Evolutionary conservation across 2,113 vertebrate genomes (phyloP).

Genomic region (Marmota flaviventris): DNA sequence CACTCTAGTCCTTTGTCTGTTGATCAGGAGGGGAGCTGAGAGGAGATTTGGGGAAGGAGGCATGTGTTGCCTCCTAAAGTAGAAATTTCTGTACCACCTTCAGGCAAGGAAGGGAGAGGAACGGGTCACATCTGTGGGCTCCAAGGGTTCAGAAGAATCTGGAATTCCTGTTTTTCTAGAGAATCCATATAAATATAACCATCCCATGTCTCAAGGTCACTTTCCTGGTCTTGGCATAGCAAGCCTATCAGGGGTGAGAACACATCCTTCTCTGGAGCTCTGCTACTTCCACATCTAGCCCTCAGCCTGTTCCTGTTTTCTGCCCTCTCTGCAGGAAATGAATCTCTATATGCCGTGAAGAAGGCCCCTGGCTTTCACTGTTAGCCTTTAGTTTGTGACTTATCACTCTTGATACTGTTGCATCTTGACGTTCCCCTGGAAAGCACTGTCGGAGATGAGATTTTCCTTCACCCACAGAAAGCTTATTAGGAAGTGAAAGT

Average conservation of each 20-base stretch:
- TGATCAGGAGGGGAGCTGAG: background rate
- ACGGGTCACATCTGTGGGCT: background rate
- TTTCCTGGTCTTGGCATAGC: background rate
- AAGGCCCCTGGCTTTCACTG: background rate
- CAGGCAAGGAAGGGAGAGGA: background rate
- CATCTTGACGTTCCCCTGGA: background rate
- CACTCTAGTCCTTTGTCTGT: background rate
- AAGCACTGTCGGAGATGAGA: background rate
- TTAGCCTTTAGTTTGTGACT: background rate
- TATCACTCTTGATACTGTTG: background rate
- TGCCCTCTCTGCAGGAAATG: background rate
- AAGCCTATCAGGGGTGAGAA: background rate
- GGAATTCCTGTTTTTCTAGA: background rate
- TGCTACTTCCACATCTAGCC: background rate
- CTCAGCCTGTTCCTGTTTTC: background rate
- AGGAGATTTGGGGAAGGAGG: background rate
- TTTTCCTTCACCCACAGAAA: background rate
- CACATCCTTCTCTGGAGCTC: background rate
- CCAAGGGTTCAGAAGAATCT: background rate
- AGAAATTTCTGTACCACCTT: background rate
- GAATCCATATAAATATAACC: background rate
- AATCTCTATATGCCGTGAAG: background rate
- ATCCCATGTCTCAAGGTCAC: background rate
- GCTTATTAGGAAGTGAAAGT: background rate
- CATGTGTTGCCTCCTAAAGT: background rate